Percentiles rank a stretch among this genome's conserved stretches.
Conservation (phyloP, 2,113 vertebrate genomes). For the Thomomys bottae region DNA sequence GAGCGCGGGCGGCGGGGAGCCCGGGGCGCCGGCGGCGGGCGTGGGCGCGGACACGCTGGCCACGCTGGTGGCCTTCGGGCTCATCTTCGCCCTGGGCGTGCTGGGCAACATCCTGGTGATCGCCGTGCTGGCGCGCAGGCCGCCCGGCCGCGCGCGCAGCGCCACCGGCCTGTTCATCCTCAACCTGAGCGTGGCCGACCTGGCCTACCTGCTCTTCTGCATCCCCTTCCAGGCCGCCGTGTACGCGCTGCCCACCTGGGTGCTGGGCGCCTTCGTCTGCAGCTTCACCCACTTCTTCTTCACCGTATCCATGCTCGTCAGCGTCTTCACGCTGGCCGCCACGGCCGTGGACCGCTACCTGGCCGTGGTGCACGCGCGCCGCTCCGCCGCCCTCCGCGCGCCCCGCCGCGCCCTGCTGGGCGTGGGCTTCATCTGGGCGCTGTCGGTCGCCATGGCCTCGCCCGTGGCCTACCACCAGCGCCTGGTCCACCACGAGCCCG, state of each 20-base stretch:
- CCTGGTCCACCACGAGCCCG: constrained; percentile 85
- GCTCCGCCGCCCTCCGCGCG: constrained; percentile 91
- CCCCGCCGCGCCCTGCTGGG: constrained; percentile 91
- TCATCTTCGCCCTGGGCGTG: constrained; percentile 94
- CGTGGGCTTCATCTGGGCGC: constrained; percentile 93
- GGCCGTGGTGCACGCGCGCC: constrained; percentile 97
- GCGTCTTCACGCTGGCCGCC: constrained; percentile 96
- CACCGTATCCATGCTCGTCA: constrained; percentile 98
- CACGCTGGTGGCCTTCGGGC: constrained; percentile 91
- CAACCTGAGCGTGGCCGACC: constrained; percentile 96
- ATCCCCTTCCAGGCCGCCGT: constrained; percentile 97
- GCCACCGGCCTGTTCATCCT: constrained; percentile 98
- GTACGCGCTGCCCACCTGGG: constrained; percentile 95
- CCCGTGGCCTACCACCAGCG: constrained; percentile 94
- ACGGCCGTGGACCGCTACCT: constrained; percentile 99
- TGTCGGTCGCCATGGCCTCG: constrained; percentile 94
- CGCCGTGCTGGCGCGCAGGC: constrained; percentile 93
- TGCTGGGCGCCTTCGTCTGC: constrained; percentile 95
- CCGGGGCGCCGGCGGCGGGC: constrained; percentile 73
- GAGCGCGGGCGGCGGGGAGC: constrained; percentile 74
- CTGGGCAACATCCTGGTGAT: constrained; percentile 97
- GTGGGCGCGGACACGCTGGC: constrained; percentile 94
- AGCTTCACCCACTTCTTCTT: constrained; percentile 98
- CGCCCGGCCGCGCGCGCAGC: constrained; percentile 91
- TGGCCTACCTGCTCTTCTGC: constrained; percentile 97